Conservation (phyloP, 2,113 vertebrate species). For the Typhlomys cinereus region DNA sequence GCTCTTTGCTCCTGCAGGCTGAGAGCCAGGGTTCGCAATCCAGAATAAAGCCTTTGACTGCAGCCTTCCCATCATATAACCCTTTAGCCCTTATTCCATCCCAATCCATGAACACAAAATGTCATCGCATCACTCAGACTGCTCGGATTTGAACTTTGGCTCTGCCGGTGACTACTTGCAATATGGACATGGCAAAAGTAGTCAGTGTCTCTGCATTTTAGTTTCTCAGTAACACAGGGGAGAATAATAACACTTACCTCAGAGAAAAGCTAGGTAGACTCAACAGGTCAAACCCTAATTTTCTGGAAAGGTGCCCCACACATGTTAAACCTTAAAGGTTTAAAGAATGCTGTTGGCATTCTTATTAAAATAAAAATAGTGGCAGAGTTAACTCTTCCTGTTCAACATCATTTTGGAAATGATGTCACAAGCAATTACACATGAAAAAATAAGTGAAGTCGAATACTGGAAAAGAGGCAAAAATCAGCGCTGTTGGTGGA, state of each 20-base stretch:
- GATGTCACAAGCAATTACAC: conserved; percentile 13
- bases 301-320: neutral
- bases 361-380: neutral
- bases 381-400: conserved; percentile 8
- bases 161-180: neutral
- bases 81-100: neutral
- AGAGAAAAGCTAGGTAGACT: neutral
- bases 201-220: neutral
- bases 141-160: neutral
- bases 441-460: neutral
- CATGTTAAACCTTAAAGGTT: neutral
- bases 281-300: neutral
- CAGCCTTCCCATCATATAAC: too few species aligned
- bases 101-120: neutral
- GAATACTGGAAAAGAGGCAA: conserved; percentile 6
- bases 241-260: neutral
- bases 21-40: neutral
- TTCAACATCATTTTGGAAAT: conserved; percentile 44
- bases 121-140: neutral
- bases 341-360: neutral
- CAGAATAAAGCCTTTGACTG: neutral
- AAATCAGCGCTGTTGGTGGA: conserved; percentile 2
- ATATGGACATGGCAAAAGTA: neutral
- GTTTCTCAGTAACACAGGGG: neutral
- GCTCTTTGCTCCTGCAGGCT: neutral